phyloP scores from a whole-genome alignment of 2,113 vertebrate genomes.

The Podiceps cristatus region DNA sequence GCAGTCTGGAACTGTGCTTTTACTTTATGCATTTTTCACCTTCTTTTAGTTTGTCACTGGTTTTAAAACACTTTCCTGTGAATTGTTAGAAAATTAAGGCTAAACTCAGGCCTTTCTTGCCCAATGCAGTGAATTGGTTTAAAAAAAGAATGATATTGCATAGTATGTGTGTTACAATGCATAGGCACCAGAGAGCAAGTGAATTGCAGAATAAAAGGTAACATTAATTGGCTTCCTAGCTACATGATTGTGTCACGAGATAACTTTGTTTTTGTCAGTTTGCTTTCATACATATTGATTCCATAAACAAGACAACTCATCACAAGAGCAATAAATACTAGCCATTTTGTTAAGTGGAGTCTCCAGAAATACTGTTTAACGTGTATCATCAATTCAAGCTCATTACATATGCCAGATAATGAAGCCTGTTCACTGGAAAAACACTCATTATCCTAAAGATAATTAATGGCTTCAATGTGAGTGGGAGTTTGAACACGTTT shows the following conservation, averaged over 20 bases:
- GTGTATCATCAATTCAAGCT: not conserved
- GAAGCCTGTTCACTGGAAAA: not conserved
- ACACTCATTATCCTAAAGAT: not conserved
- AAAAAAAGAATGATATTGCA: constrained; percentile 17
- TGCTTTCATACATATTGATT: not conserved
- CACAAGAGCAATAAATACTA: constrained; percentile 16
- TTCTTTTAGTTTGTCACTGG: constrained; percentile 6
- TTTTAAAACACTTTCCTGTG: constrained; percentile 39
- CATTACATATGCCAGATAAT: not conserved
- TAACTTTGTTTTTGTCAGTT: constrained; percentile 3
- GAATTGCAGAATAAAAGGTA: constrained; percentile 15
- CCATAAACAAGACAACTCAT: constrained; percentile 27
- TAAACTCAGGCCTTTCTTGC: constrained; percentile 23
- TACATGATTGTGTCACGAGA: not conserved
- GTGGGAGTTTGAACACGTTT: not conserved
- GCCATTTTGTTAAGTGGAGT: not conserved
- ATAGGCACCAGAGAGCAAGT: constrained; percentile 52
- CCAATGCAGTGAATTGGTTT: constrained; percentile 30
- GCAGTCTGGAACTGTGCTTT: constrained; percentile 45
- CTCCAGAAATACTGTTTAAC: not conserved
- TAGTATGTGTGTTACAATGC: constrained; percentile 50
- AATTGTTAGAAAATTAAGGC: constrained; percentile 50
- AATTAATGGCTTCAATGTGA: not conserved
- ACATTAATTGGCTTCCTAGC: constrained; percentile 44
- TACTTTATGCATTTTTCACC: constrained; percentile 22